A percentile compares a stretch with the other conserved stretches of the same genome.
Conservation (phyloP, 1,140 invertebrate species). For the Drosophila tristis region DNA sequence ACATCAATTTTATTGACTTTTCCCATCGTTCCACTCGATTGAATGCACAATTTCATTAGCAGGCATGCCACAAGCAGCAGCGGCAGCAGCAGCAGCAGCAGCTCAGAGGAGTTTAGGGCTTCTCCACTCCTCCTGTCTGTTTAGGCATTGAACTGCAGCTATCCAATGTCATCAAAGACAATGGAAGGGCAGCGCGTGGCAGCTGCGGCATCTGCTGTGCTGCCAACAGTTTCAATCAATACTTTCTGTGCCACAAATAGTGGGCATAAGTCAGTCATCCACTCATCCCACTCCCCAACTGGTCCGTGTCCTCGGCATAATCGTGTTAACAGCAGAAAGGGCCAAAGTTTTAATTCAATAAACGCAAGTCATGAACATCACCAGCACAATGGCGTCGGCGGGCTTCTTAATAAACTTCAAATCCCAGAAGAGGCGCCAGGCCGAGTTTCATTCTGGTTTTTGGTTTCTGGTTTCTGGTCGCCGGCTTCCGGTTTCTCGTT, state of each 20-base stretch:
- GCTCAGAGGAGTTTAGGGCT: constrained; percentile 34
- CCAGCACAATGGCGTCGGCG: constrained; percentile 19
- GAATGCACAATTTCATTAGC: constrained; percentile 84
- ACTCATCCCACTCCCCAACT: neutral
- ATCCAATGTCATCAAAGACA: constrained; percentile 57
- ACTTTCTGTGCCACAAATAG: constrained; percentile 53
- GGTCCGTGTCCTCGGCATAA: constrained; percentile 46
- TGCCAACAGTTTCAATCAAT: constrained; percentile 41
- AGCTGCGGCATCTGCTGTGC: constrained; percentile 13
- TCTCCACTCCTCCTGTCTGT: constrained; percentile 10
- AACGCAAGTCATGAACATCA: constrained; percentile 52
- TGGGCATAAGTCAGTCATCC: constrained; percentile 50
- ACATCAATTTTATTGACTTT: constrained; percentile 84
- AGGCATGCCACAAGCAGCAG: constrained; percentile 73
- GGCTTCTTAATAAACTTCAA: constrained; percentile 58
- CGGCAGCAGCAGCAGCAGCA: constrained; percentile 22
- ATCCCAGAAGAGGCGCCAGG: constrained; percentile 42
- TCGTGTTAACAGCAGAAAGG: constrained; percentile 55
- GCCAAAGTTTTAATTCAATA: constrained; percentile 72
- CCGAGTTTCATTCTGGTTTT: constrained; percentile 5
- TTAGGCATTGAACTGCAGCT: constrained; percentile 57
- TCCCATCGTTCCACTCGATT: constrained; percentile 84
- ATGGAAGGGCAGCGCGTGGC: constrained; percentile 33
- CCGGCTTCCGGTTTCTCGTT: neutral
- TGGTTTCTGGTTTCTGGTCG: constrained; percentile 3